Conservation (phyloP, 2,888 invertebrate genomes). For the Tromatobia lineatoria region DNA sequence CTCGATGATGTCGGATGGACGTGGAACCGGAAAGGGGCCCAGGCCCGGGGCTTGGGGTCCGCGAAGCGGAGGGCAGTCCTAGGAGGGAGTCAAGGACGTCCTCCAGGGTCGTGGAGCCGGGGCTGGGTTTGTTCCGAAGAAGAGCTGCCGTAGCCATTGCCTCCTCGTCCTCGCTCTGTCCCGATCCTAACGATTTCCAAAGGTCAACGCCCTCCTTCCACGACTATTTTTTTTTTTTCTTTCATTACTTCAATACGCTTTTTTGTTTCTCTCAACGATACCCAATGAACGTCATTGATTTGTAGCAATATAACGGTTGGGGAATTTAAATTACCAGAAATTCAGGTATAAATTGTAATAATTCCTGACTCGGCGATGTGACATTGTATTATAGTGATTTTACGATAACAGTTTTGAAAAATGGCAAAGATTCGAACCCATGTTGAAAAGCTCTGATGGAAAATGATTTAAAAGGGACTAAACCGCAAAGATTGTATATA, state of each 20-base stretch:
- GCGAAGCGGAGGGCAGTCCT: constrained; percentile 92
- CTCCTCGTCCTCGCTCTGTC: constrained; percentile 83
- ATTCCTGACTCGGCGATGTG: no score
- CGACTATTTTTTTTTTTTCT: constrained; percentile 47
- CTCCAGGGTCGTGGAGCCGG: constrained; percentile 95
- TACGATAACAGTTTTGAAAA: no score
- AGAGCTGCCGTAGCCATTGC: constrained; percentile 83
- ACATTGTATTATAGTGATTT: no score
- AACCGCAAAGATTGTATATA: no score
- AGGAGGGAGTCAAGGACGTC: constrained; percentile 97
- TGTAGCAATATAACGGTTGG: no score
- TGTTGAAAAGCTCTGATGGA: no score
- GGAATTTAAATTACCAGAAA: no score
- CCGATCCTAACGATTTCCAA: constrained; percentile 80
- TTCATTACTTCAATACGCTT: constrained; percentile 11
- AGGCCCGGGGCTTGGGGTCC: constrained; percentile 91
- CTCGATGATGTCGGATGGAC: constrained; percentile 79
- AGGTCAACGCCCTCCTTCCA: constrained; percentile 68
- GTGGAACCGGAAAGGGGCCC: constrained; percentile 80
- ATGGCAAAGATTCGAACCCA: no score
- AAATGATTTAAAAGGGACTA: no score
- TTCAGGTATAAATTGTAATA: no score
- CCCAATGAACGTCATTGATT: no score
- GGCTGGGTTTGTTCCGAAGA: constrained; percentile 85
- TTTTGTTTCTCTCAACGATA: constrained; percentile 16